These are phyloP conservation scores for Phoronis australis DNA, from an alignment of 2,888 invertebrate genomes.

Conservation along the genomic window DNA sequence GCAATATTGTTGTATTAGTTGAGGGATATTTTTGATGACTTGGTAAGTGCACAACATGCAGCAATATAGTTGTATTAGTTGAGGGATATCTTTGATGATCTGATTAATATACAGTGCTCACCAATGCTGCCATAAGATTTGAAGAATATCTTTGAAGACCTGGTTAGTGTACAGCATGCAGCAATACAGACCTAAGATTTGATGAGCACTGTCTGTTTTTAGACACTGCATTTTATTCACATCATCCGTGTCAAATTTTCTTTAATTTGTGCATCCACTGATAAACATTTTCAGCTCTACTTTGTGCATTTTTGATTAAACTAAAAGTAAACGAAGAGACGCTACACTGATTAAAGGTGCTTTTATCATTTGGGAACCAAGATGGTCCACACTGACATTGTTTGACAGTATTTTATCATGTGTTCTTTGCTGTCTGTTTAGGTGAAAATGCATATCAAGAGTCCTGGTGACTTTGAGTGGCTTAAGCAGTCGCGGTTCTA, in stretches of 20 bases:
- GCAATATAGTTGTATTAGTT: background rate
- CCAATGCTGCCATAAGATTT: background rate
- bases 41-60: conserved; percentile 61
- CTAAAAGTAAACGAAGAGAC: too few species aligned
- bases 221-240: too few species aligned
- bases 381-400: too few species aligned
- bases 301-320: too few species aligned
- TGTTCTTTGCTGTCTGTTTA: conserved; percentile 52
- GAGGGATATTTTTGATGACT: conserved; percentile 90
- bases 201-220: too few species aligned
- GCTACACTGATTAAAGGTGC: too few species aligned
- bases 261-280: too few species aligned
- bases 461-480: conserved; percentile 94
- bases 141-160: conserved; percentile 90
- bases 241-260: too few species aligned
- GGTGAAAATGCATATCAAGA: conserved; percentile 79
- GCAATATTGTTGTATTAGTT: background rate
- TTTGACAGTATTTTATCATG: background rate
- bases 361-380: too few species aligned
- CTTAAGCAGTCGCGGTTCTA: conserved; percentile 93
- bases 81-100: conserved; percentile 90
- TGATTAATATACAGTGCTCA: conserved; percentile 61
- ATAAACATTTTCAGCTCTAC: too few species aligned
- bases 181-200: background rate
- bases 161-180: conserved; percentile 61